phyloP scores from a whole-genome alignment of 2,113 vertebrate species.

The Psammodynastes pulverulentus region DNA sequence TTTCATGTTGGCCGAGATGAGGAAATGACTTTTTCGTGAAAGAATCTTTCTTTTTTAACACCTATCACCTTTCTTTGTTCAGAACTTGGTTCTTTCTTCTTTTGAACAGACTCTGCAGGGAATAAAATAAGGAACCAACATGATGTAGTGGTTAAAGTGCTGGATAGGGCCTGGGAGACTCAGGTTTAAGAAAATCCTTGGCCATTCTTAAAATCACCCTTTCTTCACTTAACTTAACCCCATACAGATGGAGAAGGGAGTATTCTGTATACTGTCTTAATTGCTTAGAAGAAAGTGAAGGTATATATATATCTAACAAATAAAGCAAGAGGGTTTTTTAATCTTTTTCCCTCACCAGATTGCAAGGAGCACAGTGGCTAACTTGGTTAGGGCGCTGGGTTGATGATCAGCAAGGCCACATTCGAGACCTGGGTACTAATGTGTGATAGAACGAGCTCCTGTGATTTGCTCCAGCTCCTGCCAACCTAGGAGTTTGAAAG shows the following conservation, averaged over 20 bases:
- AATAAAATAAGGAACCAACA: background rate
- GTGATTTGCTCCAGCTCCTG: background rate
- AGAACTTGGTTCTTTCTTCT: background rate
- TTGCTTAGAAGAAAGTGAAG: background rate
- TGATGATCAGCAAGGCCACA: background rate
- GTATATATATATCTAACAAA: background rate
- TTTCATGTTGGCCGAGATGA: background rate
- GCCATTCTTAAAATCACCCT: background rate
- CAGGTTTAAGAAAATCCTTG: background rate
- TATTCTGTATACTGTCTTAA: background rate
- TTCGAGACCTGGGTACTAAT: background rate
- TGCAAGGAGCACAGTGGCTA: background rate
- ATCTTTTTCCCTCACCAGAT: background rate
- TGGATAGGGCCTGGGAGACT: background rate
- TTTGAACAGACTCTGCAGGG: background rate
- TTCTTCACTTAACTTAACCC: background rate
- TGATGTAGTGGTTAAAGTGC: background rate
- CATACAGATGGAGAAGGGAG: background rate
- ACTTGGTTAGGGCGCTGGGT: background rate
- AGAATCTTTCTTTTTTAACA: background rate
- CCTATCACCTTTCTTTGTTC: background rate
- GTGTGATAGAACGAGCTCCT: background rate
- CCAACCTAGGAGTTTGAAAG: background rate
- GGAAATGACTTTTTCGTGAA: background rate
- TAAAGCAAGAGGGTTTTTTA: background rate